A percentile compares a stretch with the other conserved stretches of the same genome.
Conservation (phyloP, 2,888 invertebrate species). For the Macrosoma leucophasiata region DNA sequence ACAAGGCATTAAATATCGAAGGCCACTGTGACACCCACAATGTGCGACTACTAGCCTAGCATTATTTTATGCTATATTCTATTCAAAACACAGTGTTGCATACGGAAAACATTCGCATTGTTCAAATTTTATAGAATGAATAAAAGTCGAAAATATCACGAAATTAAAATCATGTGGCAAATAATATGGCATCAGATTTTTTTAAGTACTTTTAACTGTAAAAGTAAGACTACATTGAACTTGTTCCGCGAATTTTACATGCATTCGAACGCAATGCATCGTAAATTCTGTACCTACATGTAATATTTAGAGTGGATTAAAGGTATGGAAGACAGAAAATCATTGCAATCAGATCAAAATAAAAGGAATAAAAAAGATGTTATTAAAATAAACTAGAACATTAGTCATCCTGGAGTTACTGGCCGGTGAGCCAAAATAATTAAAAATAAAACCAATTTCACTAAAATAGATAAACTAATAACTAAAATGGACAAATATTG, state of each 20-base stretch:
- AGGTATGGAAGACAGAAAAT: conserved; percentile 71
- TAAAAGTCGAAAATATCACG: conserved; percentile 66
- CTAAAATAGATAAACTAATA: conserved; percentile 54
- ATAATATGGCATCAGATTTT: conserved; percentile 72
- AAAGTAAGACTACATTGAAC: conserved; percentile 44
- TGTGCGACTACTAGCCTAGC: conserved; percentile 63
- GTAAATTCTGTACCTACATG: conserved; percentile 33
- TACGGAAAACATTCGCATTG: conserved; percentile 43
- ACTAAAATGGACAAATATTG: conserved; percentile 63
- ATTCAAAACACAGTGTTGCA: conserved; percentile 43
- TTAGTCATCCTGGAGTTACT: conserved; percentile 48
- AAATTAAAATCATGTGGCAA: conserved; percentile 71
- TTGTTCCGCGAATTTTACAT: conserved; percentile 23
- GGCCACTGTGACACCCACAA: conserved; percentile 66
- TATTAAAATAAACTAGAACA: conserved; percentile 40
- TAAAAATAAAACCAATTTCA: conserved; percentile 55
- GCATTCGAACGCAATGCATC: conserved; percentile 3
- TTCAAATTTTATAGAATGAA: conserved; percentile 57
- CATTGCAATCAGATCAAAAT: conserved; percentile 69
- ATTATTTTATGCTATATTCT: conserved; percentile 55
- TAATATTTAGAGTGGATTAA: conserved; percentile 40
- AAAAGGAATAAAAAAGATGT: conserved; percentile 41
- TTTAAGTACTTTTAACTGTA: conserved; percentile 65
- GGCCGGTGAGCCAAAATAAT: conserved; percentile 55
- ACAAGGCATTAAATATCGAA: conserved; percentile 59